Base-by-base conservation (phyloP, 2,797 vertebrate genomes). In the Pampus argenteus region DNA sequence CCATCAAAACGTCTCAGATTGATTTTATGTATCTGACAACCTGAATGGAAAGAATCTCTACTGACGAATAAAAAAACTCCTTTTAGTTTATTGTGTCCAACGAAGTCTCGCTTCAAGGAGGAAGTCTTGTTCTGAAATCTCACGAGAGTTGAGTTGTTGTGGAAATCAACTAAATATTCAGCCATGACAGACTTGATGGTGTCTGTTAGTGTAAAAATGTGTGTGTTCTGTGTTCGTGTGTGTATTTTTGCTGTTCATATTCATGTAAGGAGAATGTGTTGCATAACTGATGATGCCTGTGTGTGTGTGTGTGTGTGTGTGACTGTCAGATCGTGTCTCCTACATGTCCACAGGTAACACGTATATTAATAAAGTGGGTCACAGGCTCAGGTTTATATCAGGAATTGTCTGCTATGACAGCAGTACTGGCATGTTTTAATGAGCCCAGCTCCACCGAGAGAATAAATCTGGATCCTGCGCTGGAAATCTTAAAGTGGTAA, bases 391-490 rank as follows among this genome's bases (percentile, higher is more conserved):
- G 61, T 75, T 79, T 65, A 72, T 61, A 78, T 67, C 74, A 88
- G 75, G 77, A 84, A 49, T 81, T 71, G 77, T 65, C 81, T 85
- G 76, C 50, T 48, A 45, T 69, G 86, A 81, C 77, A 74, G 81
- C 73, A 77, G 62, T n/a, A n/a, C 75, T 76, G 83, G 62, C 74
- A 71, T 66, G 74, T 87, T 89, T 86, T 88, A 89, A 89, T 86
- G 87, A 90, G 81, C 81, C 26, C 44, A 44, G 79, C 69, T 86
- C 84, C 76, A 59, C 60, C 68, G 89, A 87, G 80, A 78, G 26
- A 74, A 74, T 88, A 85, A 82, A 88, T 89, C 76, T 82, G 83
- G 85, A 88, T 69, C 59, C 71, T 74, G 71, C 49, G 52, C 79
- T 74, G 71, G 71, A 81, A 83, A 75, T 60, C 57, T 66, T 64